Percentiles rank a stretch among this genome's conserved stretches.
These are phyloP conservation scores for Olivierus martensii DNA, from an alignment of 1,140 invertebrate genomes.

Conservation along the genomic window DNA sequence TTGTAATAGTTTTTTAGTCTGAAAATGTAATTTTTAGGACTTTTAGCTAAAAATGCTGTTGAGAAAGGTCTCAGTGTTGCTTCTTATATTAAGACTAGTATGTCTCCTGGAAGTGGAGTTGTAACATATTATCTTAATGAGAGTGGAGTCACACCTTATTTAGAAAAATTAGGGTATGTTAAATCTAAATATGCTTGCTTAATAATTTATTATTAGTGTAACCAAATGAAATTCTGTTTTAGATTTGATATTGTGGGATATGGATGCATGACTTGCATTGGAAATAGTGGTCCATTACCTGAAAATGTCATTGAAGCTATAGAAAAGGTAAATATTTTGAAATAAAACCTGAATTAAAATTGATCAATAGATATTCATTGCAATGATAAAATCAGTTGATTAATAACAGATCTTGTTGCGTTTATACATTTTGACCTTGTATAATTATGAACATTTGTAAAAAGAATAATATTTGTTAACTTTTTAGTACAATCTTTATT, in stretches of 20 bases:
- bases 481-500: too few species aligned
- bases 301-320: slow-evolving; percentile 83
- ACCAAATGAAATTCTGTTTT: background rate
- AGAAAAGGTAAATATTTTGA: slow-evolving; percentile 53
- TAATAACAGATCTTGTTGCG: too few species aligned
- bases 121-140: slow-evolving; percentile 91
- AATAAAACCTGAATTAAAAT: background rate
- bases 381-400: too few species aligned
- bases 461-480: too few species aligned
- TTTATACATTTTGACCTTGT: too few species aligned
- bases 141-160: slow-evolving; percentile 69
- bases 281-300: slow-evolving; percentile 87
- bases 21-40: too few species aligned
- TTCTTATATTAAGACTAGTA: slow-evolving; percentile 90
- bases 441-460: too few species aligned
- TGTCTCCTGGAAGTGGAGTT: slow-evolving; percentile 93
- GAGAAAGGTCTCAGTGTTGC: slow-evolving; percentile 72
- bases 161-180: slow-evolving; percentile 62
- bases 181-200: background rate
- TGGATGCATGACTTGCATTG: slow-evolving; percentile 98
- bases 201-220: background rate
- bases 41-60: slow-evolving; percentile 89
- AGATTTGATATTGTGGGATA: slow-evolving; percentile 87
- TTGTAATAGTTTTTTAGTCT: too few species aligned
- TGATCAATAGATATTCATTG: too few species aligned